Base-by-base conservation (phyloP, 1,140 invertebrate species). In the Probaryconus sp. region DNA sequence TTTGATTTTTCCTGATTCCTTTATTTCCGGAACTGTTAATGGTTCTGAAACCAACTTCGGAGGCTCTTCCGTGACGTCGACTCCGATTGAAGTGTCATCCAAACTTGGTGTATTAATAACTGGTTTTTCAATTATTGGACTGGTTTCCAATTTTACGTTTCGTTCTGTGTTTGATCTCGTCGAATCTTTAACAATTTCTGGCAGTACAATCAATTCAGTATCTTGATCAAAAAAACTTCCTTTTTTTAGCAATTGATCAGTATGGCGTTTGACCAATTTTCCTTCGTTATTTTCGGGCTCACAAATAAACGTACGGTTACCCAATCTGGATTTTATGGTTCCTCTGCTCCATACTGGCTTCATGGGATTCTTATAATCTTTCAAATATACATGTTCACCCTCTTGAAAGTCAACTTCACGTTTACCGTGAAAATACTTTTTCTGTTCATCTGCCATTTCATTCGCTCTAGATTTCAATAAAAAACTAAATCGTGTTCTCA, bases 351-450 rank as follows among this genome's bases (percentile, higher is more conserved):
- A 78, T 5, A 28, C 40, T 28, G 64, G 69, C 47, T 76, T 72
- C 47, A 42, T 58, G 6, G 72, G 72, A 31, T 69, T 64, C 37
- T 51, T 70, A 18, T 72, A 78, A 67, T 68, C 64, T 33, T 51
- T 67, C 10, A 42, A 47, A 16, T 74, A 77, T 7, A 79, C 74
- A n/a, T 47, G 26, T 33, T 77, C 74, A 1, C 63, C 74, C 13
- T 28, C 45, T 18, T 42, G 20, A 45, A 79, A 77, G 13, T 33
- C 14, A 10, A 68, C 11, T 2, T 64, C 18, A 35, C 74, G 37
- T n/a, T 72, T 47, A 2, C 68, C 67, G n/a, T 58, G 13, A 55
- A 75, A 69, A 33, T 37, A 58, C 13, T 67, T 26, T 1, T 40
- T 67, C 31, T 79, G 48, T 21, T 43, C 63, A 6, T 51, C 31